phyloP scores from a whole-genome alignment of 1,140 invertebrate species.

The Neodiprion fabricii region DNA sequence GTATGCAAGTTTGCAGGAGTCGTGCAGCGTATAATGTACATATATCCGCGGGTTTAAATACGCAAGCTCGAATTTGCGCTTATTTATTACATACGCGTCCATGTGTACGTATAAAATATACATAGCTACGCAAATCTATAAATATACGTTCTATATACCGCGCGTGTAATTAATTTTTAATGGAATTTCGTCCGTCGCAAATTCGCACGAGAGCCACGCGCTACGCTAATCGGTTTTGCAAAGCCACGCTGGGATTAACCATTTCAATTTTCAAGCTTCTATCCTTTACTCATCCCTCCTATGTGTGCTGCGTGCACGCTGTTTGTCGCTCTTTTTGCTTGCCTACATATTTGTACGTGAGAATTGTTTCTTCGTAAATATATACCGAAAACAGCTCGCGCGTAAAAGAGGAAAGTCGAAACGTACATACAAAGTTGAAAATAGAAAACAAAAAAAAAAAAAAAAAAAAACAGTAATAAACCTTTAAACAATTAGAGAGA shows the following conservation, averaged over 20 bases:
- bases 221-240: background rate
- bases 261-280: background rate
- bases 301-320: too few relatives aligned
- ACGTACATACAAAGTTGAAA: too few relatives aligned
- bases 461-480: too few relatives aligned
- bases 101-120: background rate
- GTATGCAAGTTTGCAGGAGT: too few relatives aligned
- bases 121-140: background rate
- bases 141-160: background rate
- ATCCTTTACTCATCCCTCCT: background rate
- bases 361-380: too few relatives aligned
- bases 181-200: background rate
- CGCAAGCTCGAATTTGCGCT: background rate
- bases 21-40: background rate
- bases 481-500: too few relatives aligned
- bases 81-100: conserved; percentile 5
- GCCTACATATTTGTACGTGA: too few relatives aligned
- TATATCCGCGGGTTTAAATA: background rate
- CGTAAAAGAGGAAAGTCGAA: too few relatives aligned
- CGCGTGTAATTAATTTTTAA: conserved; percentile 1
- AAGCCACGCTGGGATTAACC: background rate
- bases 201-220: background rate
- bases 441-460: too few relatives aligned
- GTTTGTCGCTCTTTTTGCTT: background rate
- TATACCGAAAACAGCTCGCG: too few relatives aligned